phyloP scores from a whole-genome alignment of 2,888 invertebrate species.

The Chaetogeoica ovagalla region DNA sequence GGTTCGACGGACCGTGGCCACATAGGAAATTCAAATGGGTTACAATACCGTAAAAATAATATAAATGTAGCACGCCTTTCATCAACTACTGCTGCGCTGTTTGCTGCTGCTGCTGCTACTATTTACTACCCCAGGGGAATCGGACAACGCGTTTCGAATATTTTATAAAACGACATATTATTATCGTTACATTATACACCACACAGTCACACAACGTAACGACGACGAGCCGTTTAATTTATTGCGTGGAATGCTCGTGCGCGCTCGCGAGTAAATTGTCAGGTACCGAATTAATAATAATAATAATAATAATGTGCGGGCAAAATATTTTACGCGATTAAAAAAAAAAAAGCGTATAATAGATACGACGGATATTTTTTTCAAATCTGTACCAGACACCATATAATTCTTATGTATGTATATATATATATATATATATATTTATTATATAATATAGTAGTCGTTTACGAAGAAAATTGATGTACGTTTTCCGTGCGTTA shows the following conservation, averaged over 20 bases:
- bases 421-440: too few relatives aligned
- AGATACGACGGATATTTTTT: background rate
- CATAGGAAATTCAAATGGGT: conserved; percentile 43
- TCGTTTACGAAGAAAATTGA: conserved; percentile 33
- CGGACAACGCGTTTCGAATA: too few relatives aligned
- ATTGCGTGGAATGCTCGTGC: conserved; percentile 2
- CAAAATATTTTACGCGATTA: conserved; percentile 14
- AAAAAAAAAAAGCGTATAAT: conserved; percentile 22
- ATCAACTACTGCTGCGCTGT: too few relatives aligned
- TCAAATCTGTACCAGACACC: conserved; percentile 46
- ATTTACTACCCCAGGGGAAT: too few relatives aligned
- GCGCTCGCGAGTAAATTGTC: conserved; percentile 5
- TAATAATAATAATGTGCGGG: background rate
- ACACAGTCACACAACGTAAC: background rate
- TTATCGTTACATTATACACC: too few relatives aligned
- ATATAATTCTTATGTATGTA: background rate
- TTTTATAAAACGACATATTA: too few relatives aligned
- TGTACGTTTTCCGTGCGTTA: conserved; percentile 32
- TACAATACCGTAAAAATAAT: conserved; percentile 16
- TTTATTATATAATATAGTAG: too few relatives aligned
- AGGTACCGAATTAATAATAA: conserved; percentile 17
- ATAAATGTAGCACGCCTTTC: background rate
- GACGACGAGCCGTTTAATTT: conserved; percentile 31
- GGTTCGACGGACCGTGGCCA: conserved; percentile 42
- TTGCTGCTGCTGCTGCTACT: too few relatives aligned